Evolutionary conservation across 2,888 invertebrate species (phyloP), one percentile per base, ranked within the genome.

Genomic region (Lithosia quadra): DNA sequence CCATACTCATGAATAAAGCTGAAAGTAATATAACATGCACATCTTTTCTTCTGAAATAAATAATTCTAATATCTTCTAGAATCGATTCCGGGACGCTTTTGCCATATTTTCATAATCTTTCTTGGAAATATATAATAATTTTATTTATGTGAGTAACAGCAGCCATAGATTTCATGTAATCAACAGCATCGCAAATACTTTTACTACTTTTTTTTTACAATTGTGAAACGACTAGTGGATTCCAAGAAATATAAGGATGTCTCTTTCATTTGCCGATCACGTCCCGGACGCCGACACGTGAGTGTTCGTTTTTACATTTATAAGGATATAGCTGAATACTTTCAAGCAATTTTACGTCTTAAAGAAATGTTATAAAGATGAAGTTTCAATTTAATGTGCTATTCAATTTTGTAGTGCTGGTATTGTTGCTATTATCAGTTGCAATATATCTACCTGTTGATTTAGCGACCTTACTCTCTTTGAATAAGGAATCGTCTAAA

Each of bases 231-330:
- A 60, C 69, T 63, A 68, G 63, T 65, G 49, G 73, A 78, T 80
- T 78, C 78, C 58, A 71, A 82, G 82, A 83, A 83, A 76, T 79
- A 75, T 78, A 83, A 78, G 82, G 80, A 86, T 80, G 81, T 81
- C 84, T 80, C 77, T 81, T 86, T 82, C 76, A 80, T 81, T 84
- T 83, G 80, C 84, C 76, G 83, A 81, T 84, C 88, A 87, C 87
- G 86, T 86, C 83, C 72, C 68, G 69, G 65, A 58, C 65, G 70
- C 62, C 76, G 71, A 82, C 80, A 77, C 79, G 79, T 79, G 77
- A 85, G 69, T n/a, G n/a, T 80, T 80, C 65, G 76, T 81, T 84
- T 82, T 77, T 83, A 77, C 73, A 75, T 78, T 83, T 78, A 57
- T 68, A 78, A 74, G 74, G 2, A 70, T 59, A 66, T 69, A 71